Evolutionary conservation across 2,797 vertebrate species (phyloP).

Genomic region (Lophius americanus): DNA sequence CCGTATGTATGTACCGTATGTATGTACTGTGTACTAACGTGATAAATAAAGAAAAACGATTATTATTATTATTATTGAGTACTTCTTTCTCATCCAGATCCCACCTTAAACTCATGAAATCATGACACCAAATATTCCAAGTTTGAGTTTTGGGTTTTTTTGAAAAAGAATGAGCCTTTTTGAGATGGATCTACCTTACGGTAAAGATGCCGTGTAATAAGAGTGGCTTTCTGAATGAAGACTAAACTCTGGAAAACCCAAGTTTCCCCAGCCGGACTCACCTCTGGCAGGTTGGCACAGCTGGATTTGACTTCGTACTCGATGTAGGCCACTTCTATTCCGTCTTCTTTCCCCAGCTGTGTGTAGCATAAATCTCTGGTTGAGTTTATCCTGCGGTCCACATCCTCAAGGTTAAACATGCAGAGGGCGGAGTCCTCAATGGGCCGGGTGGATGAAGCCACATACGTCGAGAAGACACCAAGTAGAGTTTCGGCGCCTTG

Average conservation of each 20-base stretch:
- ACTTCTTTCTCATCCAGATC: too few relatives aligned
- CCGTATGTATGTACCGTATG: too few relatives aligned
- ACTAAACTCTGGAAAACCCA: background rate
- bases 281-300: conserved; percentile 92
- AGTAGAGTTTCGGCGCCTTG: conserved; percentile 83
- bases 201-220: background rate
- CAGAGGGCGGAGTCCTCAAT: conserved; percentile 93
- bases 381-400: conserved; percentile 87
- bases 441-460: conserved; percentile 80
- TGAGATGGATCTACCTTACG: background rate
- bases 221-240: background rate
- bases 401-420: conserved; percentile 88
- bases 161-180: too few relatives aligned
- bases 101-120: too few relatives aligned
- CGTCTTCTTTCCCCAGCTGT: conserved; percentile 86
- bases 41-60: too few relatives aligned
- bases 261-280: conserved; percentile 71
- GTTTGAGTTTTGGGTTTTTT: too few relatives aligned
- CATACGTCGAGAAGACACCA: conserved; percentile 87
- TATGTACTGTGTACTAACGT: too few relatives aligned
- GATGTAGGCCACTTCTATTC: conserved; percentile 90
- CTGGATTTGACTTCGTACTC: conserved; percentile 97
- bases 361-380: conserved; percentile 96
- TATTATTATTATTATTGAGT: too few relatives aligned
- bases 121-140: too few relatives aligned